Percentiles rank a stretch among this genome's conserved stretches.
These are phyloP conservation scores for Taurulus bubalis DNA, from an alignment of 2,113 vertebrate species.

Conservation along the genomic window DNA sequence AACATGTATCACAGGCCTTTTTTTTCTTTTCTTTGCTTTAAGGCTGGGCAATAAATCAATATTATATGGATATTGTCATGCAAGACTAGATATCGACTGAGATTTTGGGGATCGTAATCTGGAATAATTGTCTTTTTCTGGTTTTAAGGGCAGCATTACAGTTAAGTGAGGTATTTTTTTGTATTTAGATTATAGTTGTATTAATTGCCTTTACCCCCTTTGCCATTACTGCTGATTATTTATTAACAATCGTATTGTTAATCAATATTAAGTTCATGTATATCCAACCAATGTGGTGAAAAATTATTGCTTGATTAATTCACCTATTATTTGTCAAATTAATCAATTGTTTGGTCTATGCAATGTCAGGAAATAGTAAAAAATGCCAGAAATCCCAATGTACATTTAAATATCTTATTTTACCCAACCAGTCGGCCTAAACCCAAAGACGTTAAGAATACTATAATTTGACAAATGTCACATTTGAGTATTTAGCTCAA, in stretches of 20 bases:
- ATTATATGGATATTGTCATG: background rate
- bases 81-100: background rate
- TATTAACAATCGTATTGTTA: background rate
- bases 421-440: background rate
- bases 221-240: background rate
- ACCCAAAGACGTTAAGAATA: background rate
- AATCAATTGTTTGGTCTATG: background rate
- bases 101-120: background rate
- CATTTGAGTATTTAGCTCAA: background rate
- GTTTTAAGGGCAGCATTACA: background rate
- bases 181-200: background rate
- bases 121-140: background rate
- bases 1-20: background rate
- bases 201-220: background rate
- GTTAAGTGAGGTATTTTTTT: background rate
- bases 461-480: background rate
- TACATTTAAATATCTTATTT: background rate
- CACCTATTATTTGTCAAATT: background rate
- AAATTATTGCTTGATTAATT: background rate
- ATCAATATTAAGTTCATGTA: conserved; percentile 19
- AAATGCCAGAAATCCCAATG: background rate
- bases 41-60: background rate
- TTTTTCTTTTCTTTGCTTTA: background rate
- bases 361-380: background rate
- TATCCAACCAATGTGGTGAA: background rate